phyloP scores from a whole-genome alignment of 2,113 vertebrate genomes.

The Pelecanus crispus region DNA sequence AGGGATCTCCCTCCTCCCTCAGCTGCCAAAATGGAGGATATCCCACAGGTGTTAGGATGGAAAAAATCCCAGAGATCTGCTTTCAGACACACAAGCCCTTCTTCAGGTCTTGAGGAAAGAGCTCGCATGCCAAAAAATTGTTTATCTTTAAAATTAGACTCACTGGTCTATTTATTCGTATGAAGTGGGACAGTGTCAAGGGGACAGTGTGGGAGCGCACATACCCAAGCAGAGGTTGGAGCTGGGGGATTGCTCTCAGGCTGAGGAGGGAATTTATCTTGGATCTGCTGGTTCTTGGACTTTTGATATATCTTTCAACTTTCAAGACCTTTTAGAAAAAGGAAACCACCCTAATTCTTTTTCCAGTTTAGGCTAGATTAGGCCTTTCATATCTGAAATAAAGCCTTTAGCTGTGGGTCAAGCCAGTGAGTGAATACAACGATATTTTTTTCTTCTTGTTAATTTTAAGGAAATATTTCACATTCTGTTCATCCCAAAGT shows the following conservation, averaged over 20 bases:
- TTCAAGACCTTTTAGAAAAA: neutral
- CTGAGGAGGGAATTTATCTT: neutral
- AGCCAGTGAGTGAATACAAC: neutral
- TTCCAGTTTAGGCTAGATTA: neutral
- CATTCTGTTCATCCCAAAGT: neutral
- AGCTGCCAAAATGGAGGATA: neutral
- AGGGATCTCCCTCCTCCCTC: neutral
- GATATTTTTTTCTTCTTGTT: neutral
- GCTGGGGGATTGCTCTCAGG: neutral
- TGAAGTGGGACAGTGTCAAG: neutral
- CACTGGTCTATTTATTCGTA: neutral
- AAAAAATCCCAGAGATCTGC: neutral
- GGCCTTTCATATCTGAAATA: neutral
- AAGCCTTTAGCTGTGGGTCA: neutral
- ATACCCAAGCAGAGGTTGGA: neutral
- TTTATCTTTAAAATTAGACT: conserved; percentile 1
- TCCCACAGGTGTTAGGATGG: neutral
- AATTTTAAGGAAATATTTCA: neutral
- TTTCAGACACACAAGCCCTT: neutral
- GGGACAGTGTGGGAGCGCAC: neutral
- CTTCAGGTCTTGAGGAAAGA: neutral
- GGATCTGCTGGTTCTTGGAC: neutral
- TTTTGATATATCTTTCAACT: neutral
- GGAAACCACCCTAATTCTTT: neutral
- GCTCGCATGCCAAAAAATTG: fast-evolving